A percentile compares a stretch with the other conserved stretches of the same genome.
These are phyloP conservation scores for Aelia acuminata DNA, from an alignment of 2,888 invertebrate genomes.

Conservation along the genomic window DNA sequence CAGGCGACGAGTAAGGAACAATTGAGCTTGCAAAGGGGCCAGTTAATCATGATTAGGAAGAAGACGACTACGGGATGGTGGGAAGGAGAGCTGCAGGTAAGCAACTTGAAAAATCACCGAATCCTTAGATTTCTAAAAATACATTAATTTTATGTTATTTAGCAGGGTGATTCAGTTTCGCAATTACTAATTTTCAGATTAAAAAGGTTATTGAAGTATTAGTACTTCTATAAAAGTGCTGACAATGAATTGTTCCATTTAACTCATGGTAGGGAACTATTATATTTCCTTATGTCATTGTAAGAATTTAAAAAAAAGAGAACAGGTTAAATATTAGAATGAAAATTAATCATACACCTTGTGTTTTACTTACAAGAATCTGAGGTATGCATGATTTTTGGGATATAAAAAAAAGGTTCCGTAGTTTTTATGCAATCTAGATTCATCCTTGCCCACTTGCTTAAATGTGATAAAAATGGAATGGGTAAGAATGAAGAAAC, in stretches of 20 bases:
- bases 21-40: constrained; percentile 89
- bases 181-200: background rate
- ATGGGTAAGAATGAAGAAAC: too few species aligned
- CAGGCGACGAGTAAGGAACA: constrained; percentile 94
- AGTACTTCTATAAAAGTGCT: background rate
- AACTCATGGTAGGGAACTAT: too few species aligned
- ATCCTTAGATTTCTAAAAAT: background rate
- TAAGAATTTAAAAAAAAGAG: too few species aligned
- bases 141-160: background rate
- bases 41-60: constrained; percentile 95
- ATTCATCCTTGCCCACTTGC: too few species aligned
- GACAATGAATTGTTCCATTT: too few species aligned
- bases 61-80: constrained; percentile 99
- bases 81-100: constrained; percentile 96
- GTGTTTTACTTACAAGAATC: background rate
- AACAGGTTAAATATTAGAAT: too few species aligned
- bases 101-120: background rate
- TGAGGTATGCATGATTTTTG: background rate
- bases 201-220: background rate
- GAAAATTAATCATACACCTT: background rate
- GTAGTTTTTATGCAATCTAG: background rate
- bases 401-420: background rate
- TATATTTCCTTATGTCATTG: too few species aligned
- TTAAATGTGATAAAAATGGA: too few species aligned
- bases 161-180: background rate